Conservation (phyloP, 35 echinoderm and acorn worm species). For the Ptychodera flava region DNA sequence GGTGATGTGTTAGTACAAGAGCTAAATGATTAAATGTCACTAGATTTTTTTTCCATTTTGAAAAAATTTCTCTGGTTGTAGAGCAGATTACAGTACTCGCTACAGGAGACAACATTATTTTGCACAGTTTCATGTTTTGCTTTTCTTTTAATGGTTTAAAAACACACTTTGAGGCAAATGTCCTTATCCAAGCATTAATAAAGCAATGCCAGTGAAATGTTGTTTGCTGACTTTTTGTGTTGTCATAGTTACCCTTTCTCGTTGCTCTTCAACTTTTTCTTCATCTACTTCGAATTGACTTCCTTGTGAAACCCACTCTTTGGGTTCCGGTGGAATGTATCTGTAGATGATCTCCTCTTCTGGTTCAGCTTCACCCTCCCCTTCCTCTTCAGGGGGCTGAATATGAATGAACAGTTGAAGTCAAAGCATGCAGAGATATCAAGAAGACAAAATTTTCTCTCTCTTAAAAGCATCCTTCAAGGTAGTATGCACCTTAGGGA, state of each 20-base stretch:
- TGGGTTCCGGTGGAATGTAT: conserved; percentile 87
- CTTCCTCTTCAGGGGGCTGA: conserved; percentile 34
- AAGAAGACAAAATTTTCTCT: too few relatives aligned
- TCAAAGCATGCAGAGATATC: too few relatives aligned
- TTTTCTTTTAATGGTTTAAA: too few relatives aligned
- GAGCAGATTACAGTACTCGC: too few relatives aligned
- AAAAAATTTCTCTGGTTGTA: too few relatives aligned
- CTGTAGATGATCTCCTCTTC: conserved; percentile 49
- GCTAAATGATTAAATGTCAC: too few relatives aligned
- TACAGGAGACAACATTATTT: too few relatives aligned
- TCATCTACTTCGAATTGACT: conserved; percentile 90
- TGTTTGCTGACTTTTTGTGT: background rate
- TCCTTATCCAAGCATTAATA: background rate
- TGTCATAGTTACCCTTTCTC: conserved; percentile 51
- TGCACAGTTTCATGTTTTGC: too few relatives aligned
- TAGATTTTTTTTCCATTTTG: too few relatives aligned
- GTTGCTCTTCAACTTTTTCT: conserved; percentile 46
- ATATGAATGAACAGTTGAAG: too few relatives aligned
- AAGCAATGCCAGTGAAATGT: background rate
- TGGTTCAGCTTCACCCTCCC: conserved; percentile 35
- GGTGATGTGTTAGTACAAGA: background rate
- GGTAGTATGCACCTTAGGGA: too few relatives aligned
- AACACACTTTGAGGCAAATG: background rate
- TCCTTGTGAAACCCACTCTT: conserved; percentile 80
- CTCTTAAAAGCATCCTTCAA: too few relatives aligned